Evolutionary conservation across 2,888 invertebrate genomes (phyloP).

Genomic region (Tricholauxania praeusta): DNA sequence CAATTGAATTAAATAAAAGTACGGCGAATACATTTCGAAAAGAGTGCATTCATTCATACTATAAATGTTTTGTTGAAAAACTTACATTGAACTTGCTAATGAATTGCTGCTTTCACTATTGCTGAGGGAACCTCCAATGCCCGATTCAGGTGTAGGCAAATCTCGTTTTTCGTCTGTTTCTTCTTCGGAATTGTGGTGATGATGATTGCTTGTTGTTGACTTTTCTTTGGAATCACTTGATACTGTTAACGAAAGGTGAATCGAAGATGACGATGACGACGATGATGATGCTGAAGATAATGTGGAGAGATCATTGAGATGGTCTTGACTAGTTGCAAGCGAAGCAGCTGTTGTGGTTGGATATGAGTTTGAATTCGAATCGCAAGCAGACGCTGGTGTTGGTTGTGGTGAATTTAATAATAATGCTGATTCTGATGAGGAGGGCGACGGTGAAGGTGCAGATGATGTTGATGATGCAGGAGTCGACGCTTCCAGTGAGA

Average conservation of each 20-base stretch:
- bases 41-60: constrained; percentile 34
- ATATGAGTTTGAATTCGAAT: constrained; percentile 44
- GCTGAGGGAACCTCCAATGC: constrained; percentile 62
- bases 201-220: constrained; percentile 31
- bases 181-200: constrained; percentile 38
- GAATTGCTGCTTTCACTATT: constrained; percentile 57
- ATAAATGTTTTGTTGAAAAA: constrained; percentile 20
- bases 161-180: constrained; percentile 53
- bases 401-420: constrained; percentile 43
- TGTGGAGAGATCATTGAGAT: constrained; percentile 32
- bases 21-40: constrained; percentile 24
- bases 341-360: constrained; percentile 41
- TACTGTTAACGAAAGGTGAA: background rate
- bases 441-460: constrained; percentile 60
- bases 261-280: constrained; percentile 36
- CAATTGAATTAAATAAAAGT: too few species aligned
- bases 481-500: constrained; percentile 66
- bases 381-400: constrained; percentile 42
- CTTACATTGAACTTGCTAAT: constrained; percentile 54
- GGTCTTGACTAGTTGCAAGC: constrained; percentile 34
- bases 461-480: constrained; percentile 67
- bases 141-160: constrained; percentile 60
- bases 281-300: constrained; percentile 40
- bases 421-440: constrained; percentile 42
- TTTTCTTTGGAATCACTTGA: constrained; percentile 13